Base-by-base conservation (phyloP, 2,113 vertebrate genomes). In the Scatophagus argus region DNA sequence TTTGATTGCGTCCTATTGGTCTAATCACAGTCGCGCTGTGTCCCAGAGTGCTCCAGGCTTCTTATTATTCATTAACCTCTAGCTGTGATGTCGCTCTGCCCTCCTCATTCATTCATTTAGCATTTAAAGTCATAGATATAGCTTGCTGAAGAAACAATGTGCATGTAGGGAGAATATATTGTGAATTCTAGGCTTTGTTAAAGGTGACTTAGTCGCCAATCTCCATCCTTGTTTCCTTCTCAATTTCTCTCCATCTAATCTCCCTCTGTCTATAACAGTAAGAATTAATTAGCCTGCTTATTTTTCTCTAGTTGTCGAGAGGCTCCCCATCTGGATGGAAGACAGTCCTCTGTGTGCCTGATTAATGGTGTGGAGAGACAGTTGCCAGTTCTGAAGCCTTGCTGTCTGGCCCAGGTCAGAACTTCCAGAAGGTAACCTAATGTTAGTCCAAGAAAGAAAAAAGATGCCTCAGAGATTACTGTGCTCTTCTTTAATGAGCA, bases 201-300 rank as follows among this genome's bases (percentile, higher is more conserved):
- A 96, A 97, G 97, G 96, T 98, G 96, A 97, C 95, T 96, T 88
- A 76, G 93, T 95, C 91, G 96, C 64, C 95, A 92, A 25, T 31
- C 23, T 41, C 96, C 95, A 83, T 77, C 86, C 77, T 78, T 79
- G 62, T 83, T 62, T 81, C 81, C 29, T 23, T 88, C 85, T 90
- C 79, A 88, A 89, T 93, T 89, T 88, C 90, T 91, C 87, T 87
- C 70, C 96, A 96, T 98, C 96, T 98, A 98, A 98, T 98, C 98
- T 96, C 95, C 95, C 95, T 97, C 96, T 96, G 96, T 96, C 96
- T 96, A 96, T 97, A 96, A 97, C 96, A 96, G 98, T 97, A 97
- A 97, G 97, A 98, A 98, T 99, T 98, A 98, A 99, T 99, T 99
- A 98, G 96, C 96, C 95, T 80, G 94, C 96, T 98, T 97, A 97